Percentiles rank a stretch among this genome's conserved stretches.
Evolutionary conservation across 2,797 vertebrate species (phyloP).

Genomic region (Rachycentron canadum): DNA sequence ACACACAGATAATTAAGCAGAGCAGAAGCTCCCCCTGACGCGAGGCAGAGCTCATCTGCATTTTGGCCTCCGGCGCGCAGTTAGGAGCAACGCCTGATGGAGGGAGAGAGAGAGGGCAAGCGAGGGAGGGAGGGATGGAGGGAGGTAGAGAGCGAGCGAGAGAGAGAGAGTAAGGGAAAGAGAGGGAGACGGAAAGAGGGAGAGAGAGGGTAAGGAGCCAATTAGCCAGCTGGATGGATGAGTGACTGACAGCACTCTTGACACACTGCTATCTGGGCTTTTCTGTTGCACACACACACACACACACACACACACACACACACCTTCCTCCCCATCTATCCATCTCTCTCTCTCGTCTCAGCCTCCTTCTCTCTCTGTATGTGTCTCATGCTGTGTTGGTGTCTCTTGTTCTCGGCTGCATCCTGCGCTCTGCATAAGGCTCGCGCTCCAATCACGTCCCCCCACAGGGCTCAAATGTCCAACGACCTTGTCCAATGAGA

Average conservation of each 20-base stretch:
- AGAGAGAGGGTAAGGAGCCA: slow-evolving; percentile 97
- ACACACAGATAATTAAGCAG: slow-evolving; percentile 99
- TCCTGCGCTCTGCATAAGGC: slow-evolving; percentile 44
- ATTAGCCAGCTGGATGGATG: slow-evolving; percentile 99
- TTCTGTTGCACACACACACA: slow-evolving; percentile 75
- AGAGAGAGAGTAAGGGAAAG: slow-evolving; percentile 27
- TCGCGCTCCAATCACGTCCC: slow-evolving; percentile 56
- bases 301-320: slow-evolving; percentile 47
- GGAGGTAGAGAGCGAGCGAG: slow-evolving; percentile 37
- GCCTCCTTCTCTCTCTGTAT: slow-evolving; percentile 53
- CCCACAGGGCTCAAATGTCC: slow-evolving; percentile 53
- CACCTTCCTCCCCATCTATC: slow-evolving; percentile 56
- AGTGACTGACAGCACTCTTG: slow-evolving; percentile 98
- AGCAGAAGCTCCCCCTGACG: slow-evolving; percentile 91
- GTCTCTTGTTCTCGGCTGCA: slow-evolving; percentile 67
- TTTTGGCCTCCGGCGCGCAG: slow-evolving; percentile 99
- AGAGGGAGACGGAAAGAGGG: slow-evolving; percentile 49
- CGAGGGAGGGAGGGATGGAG: slow-evolving; percentile 48
- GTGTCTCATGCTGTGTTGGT: slow-evolving; percentile 57
- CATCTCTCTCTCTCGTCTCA: slow-evolving; percentile 49
- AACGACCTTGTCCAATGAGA: slow-evolving; percentile 69
- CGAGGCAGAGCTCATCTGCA: slow-evolving; percentile 94
- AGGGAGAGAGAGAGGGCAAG: slow-evolving; percentile 81
- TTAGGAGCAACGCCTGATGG: slow-evolving; percentile 99
- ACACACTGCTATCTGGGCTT: slow-evolving; percentile 90